Percentiles rank a stretch among this genome's conserved stretches.
These are phyloP conservation scores for Myxocyprinus asiaticus DNA, from an alignment of 2,113 vertebrate species.

Conservation along the genomic window DNA sequence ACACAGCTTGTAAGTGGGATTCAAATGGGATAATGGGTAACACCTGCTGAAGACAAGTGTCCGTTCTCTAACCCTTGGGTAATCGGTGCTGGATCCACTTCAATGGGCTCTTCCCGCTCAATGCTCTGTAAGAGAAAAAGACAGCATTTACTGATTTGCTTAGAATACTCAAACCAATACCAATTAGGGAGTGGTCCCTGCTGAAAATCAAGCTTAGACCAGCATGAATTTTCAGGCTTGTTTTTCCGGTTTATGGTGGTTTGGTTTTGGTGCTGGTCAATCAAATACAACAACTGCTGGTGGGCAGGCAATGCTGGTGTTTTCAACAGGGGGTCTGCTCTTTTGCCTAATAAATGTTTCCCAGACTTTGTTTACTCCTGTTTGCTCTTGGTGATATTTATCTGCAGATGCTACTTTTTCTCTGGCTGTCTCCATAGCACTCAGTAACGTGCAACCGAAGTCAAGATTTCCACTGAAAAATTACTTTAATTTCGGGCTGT, in stretches of 20 bases:
- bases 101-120: conserved; percentile 76
- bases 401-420: conserved; percentile 14
- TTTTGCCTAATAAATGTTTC: not conserved
- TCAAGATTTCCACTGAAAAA: no score
- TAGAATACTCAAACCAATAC: not conserved
- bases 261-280: no score
- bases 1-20: no score
- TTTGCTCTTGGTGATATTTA: conserved; percentile 28
- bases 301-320: no score
- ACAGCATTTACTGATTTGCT: conserved; percentile 14
- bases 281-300: no score
- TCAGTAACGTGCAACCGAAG: no score
- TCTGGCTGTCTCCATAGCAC: conserved; percentile 10
- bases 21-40: not conserved
- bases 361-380: not conserved
- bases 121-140: conserved; percentile 67
- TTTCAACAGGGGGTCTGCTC: no score
- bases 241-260: no score
- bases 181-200: not conserved
- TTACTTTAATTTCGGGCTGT: no score
- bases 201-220: no score
- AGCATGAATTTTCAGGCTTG: no score
- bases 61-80: conserved; percentile 68
- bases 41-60: conserved; percentile 67
- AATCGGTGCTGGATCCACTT: conserved; percentile 66